Percentiles rank a stretch among this genome's conserved stretches.
phyloP scores from a whole-genome alignment of 2,113 vertebrate species.

The Prolemur simus region DNA sequence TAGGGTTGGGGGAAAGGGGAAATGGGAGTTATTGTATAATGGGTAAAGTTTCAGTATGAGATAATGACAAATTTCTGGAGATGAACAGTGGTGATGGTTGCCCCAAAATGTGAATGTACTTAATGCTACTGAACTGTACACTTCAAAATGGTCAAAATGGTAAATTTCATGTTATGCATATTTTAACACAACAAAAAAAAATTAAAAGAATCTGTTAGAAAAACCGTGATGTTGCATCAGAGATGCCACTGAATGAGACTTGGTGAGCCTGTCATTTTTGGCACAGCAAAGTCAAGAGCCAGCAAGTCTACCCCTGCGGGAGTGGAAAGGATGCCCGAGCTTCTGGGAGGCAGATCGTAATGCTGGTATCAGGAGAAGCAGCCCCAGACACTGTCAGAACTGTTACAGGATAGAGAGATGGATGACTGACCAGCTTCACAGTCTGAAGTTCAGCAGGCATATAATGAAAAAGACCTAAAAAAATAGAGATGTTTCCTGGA shows the following conservation, averaged over 20 bases:
- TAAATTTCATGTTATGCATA: background rate
- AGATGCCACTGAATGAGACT: background rate
- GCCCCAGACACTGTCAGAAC: background rate
- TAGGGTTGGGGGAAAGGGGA: fast-evolving
- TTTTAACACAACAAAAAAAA: background rate
- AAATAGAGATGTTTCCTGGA: background rate
- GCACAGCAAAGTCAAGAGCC: slow-evolving; percentile 47
- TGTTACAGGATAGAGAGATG: slow-evolving; percentile 28
- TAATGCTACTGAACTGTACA: background rate
- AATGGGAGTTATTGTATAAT: background rate
- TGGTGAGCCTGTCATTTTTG: background rate
- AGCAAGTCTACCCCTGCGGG: slow-evolving; percentile 26
- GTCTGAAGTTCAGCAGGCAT: background rate
- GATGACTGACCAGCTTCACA: background rate
- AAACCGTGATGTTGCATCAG: background rate
- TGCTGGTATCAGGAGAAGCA: background rate
- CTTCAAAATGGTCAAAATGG: background rate
- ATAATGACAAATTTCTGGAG: background rate
- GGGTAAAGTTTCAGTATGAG: background rate
- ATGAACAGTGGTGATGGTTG: background rate
- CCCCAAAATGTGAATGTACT: background rate
- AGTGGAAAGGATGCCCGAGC: slow-evolving; percentile 47
- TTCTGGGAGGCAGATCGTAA: background rate
- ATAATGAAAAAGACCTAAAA: background rate
- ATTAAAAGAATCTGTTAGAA: background rate